Conservation (phyloP, 2,888 invertebrate species). For the Zygogramma bicolorata region DNA sequence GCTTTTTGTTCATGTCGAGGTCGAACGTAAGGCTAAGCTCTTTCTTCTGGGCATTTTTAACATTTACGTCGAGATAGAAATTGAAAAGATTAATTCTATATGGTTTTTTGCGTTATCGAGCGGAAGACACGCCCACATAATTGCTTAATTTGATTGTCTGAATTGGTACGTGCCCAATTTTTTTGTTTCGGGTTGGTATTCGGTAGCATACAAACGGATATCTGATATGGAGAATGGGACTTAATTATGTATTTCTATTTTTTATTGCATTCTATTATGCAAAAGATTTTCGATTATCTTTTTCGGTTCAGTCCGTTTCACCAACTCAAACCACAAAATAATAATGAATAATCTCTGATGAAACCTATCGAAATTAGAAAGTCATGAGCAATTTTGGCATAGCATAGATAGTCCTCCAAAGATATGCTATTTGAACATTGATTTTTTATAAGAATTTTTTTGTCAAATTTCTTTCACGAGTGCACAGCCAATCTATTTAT, state of each 20-base stretch:
- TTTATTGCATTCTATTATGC: background rate
- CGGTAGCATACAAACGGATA: slow-evolving; percentile 14
- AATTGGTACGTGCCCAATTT: slow-evolving; percentile 21
- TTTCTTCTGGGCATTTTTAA: slow-evolving; percentile 37
- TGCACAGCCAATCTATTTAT: too few species aligned
- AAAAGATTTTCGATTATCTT: slow-evolving; percentile 15
- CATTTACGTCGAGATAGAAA: slow-evolving; percentile 35
- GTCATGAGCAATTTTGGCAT: background rate
- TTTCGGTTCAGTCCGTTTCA: background rate
- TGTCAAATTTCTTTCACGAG: too few species aligned
- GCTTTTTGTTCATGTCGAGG: slow-evolving; percentile 37
- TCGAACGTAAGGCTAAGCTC: slow-evolving; percentile 21
- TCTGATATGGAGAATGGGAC: background rate
- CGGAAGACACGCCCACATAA: slow-evolving; percentile 23
- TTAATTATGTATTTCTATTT: slow-evolving; percentile 7
- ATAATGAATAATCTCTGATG: background rate
- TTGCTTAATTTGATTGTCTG: slow-evolving; percentile 25
- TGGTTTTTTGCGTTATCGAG: slow-evolving; percentile 20
- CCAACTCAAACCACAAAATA: background rate
- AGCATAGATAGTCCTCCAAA: background rate
- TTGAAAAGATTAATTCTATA: slow-evolving; percentile 33
- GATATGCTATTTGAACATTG: background rate
- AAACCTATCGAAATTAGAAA: background rate
- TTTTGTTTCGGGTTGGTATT: slow-evolving; percentile 11
- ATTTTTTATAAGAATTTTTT: background rate